These are phyloP conservation scores for Otolemur crassicaudatus DNA, from an alignment of 2,797 vertebrate genomes.

Conservation along the genomic window DNA sequence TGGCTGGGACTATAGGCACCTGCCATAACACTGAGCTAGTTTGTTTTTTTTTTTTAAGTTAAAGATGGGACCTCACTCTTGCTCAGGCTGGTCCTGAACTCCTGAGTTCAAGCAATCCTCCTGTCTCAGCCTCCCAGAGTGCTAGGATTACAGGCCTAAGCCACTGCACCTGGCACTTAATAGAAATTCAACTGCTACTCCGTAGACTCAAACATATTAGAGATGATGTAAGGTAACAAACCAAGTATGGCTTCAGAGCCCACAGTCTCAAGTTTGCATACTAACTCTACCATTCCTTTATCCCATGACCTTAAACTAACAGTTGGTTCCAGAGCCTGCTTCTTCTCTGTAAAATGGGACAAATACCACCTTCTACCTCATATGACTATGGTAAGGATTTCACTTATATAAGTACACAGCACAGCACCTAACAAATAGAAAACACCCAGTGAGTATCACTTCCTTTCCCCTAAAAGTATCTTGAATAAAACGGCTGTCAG, in stretches of 20 bases:
- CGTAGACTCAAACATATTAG: not conserved
- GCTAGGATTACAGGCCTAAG: too few species aligned
- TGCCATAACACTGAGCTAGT: too few species aligned
- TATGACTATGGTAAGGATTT: not conserved
- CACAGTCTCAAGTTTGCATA: not conserved
- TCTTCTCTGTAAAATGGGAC: not conserved
- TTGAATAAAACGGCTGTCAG: not conserved
- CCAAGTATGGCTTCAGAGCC: not conserved
- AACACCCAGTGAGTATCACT: not conserved
- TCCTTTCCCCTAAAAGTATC: not conserved
- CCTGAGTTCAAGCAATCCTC: too few species aligned
- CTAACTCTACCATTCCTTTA: constrained; percentile 3
- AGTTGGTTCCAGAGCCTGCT: not conserved
- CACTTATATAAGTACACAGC: not conserved
- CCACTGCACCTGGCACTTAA: not conserved
- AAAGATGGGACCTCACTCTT: too few species aligned
- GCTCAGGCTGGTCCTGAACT: too few species aligned
- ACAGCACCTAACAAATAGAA: not conserved
- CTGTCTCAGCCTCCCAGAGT: too few species aligned
- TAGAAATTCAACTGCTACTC: constrained; percentile 40
- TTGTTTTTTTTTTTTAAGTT: too few species aligned
- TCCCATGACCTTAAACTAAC: not conserved
- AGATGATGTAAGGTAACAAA: not conserved
- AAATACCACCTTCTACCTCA: not conserved
- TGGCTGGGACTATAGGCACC: too few species aligned